phyloP scores from a whole-genome alignment of 2,797 vertebrate genomes.

The Vireo griseus region DNA sequence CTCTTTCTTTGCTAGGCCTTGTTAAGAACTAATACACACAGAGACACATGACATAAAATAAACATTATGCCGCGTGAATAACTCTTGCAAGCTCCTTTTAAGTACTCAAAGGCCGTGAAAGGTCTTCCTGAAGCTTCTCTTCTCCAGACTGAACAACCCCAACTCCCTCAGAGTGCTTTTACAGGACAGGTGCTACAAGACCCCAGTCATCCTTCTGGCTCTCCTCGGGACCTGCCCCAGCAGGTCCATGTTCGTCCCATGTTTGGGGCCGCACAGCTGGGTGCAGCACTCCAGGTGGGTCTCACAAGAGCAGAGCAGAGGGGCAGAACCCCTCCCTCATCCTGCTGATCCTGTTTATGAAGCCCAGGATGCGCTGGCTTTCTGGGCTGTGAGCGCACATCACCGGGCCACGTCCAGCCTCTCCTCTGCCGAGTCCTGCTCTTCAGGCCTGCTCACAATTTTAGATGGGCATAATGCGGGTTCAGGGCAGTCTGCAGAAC shows the following conservation, averaged over 20 bases:
- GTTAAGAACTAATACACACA: neutral
- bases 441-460: neutral
- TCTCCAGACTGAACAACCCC: neutral
- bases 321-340: neutral
- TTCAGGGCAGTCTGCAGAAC: neutral
- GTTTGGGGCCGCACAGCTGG: neutral
- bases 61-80: neutral
- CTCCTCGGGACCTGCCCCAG: neutral
- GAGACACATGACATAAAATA: neutral
- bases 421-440: neutral
- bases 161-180: neutral
- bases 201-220: neutral
- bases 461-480: neutral
- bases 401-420: fast-evolving
- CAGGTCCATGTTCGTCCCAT: neutral
- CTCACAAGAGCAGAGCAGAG: neutral
- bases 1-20: neutral
- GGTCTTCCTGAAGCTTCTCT: neutral
- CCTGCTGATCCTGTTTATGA: neutral
- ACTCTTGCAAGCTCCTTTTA: neutral
- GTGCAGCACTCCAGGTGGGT: neutral
- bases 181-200: neutral
- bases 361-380: neutral
- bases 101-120: neutral
- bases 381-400: fast-evolving